Evolutionary conservation across 92 coral and sea anemone species (phyloP).

Genomic region (Parazoanthus swiftii): DNA sequence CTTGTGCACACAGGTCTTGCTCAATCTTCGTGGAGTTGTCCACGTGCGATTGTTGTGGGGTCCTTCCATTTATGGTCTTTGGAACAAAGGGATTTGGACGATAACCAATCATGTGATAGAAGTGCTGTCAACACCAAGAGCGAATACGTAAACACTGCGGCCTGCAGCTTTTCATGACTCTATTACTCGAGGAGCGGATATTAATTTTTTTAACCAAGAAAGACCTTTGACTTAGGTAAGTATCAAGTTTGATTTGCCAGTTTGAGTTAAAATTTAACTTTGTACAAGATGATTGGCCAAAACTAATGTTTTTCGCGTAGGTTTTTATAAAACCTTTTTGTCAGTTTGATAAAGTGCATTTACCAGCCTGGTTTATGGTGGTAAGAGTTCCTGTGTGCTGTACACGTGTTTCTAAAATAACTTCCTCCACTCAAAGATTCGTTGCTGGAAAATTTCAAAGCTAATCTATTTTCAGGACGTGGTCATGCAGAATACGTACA

Average conservation of each 20-base stretch:
- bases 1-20: neutral
- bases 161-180: neutral
- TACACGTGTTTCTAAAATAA: neutral
- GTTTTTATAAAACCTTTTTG: neutral
- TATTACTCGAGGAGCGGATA: no score
- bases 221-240: conserved; percentile 4
- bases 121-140: neutral
- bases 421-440: neutral
- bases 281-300: neutral
- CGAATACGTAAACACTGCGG: neutral
- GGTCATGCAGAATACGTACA: neutral
- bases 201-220: no score
- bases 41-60: conserved; percentile 21
- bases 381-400: neutral
- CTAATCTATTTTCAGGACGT: neutral
- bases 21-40: neutral
- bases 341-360: neutral
- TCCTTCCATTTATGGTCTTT: conserved; percentile 26
- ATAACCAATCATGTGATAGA: conserved; percentile 10
- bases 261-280: neutral
- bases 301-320: neutral
- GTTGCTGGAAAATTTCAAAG: no score
- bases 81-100: neutral
- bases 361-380: no score
- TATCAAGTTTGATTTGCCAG: neutral